Base-by-base conservation (phyloP, 2,797 vertebrate species). In the Cygnus olor region DNA sequence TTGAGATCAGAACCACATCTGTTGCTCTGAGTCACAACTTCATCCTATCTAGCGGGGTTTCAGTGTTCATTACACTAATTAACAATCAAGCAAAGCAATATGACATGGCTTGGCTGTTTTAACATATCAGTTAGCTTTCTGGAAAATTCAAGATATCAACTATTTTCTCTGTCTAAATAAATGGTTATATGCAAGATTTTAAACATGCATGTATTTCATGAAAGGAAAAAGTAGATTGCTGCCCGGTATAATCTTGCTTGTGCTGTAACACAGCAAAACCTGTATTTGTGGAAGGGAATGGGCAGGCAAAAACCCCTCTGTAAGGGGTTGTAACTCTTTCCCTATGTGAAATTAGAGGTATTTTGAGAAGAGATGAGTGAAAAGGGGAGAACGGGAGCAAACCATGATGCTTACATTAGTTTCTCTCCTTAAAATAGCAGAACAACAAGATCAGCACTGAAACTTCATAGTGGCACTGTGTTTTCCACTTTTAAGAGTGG, bases 21-120 rank as follows among this genome's bases (percentile, higher is more conserved):
- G 94, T 61, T 90, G 57, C 78, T 92, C 53, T 95, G 86, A 96
- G 81, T 90, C 92, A 95, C 89, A 90, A 4, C 86, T 95, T 85
- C 74, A 74, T 93, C 65, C 36, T 85, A 28, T 87, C 53, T 82
- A 40, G 3, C 74, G 49, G 42, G 32, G 61, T 84, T 90, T 93
- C 80, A 71, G 45, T 82, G 80, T 93, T 96, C 91, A 80, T 96
- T 97, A 85, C 64, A 71, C 68, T 96, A 94, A 94, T 96, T 94
- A 94, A 87, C 71, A 73, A 53, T 85, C 3, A 10, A 85, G 25
- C 69, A 60, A 79, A 85, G 70, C 85, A 85, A 7, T 65, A 20
- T 80, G 53, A 78, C 88, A 80, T 94, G 71, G 36, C 36, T 74
- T 95, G 80, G 25, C 73, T 88, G 20, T 76, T 88, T 34, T 65